Evolutionary conservation across 2,797 vertebrate genomes (phyloP).

Genomic region (Ficedula albicollis): DNA sequence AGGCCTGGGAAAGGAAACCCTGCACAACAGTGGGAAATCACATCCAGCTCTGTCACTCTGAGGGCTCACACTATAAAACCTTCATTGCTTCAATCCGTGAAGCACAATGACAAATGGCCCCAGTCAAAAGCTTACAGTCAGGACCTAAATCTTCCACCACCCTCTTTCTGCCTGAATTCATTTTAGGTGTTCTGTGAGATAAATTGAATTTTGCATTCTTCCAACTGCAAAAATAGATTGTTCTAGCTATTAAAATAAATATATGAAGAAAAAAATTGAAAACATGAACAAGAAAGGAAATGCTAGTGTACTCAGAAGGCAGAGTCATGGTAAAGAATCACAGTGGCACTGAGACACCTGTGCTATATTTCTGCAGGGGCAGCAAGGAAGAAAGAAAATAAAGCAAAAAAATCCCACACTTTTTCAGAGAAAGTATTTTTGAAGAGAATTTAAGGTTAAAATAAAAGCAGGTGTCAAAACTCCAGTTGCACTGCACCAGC

Average conservation of each 20-base stretch:
- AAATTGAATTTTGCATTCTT: constrained; percentile 63
- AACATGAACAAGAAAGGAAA: background rate
- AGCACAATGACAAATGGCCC: constrained; percentile 64
- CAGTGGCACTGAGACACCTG: background rate
- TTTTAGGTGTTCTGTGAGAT: constrained; percentile 57
- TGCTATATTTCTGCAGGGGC: background rate
- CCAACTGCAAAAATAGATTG: constrained; percentile 50
- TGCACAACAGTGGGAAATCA: background rate
- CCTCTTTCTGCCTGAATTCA: constrained; percentile 41
- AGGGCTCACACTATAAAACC: constrained; percentile 51
- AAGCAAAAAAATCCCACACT: accelerated
- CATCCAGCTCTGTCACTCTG: constrained; percentile 30
- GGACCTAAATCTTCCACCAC: constrained; percentile 61
- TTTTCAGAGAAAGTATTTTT: background rate
- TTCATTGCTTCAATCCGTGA: constrained; percentile 19
- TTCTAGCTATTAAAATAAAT: constrained; percentile 47
- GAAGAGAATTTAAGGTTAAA: background rate
- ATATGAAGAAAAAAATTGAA: background rate
- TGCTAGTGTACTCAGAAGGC: background rate
- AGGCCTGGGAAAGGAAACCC: background rate
- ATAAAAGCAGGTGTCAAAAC: background rate
- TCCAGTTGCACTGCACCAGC: background rate
- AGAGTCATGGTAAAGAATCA: background rate
- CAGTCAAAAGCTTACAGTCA: constrained; percentile 61
- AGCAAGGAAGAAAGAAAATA: background rate